phyloP scores from a whole-genome alignment of 2,797 vertebrate species.

The Pseudomugil gertrudae region DNA sequence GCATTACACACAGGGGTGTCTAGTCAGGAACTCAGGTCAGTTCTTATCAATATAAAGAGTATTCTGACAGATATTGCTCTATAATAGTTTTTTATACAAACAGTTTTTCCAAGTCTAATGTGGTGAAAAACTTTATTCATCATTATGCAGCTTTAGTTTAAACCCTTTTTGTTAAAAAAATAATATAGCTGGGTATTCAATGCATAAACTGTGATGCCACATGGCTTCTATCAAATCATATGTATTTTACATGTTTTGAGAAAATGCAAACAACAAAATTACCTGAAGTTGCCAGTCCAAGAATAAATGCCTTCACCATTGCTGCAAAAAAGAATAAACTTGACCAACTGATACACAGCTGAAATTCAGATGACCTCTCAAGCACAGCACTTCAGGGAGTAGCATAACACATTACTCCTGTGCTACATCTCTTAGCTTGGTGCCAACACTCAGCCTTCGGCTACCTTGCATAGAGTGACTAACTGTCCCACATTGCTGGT shows the following conservation, averaged over 20 bases:
- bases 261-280: not conserved
- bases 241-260: not conserved
- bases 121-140: not conserved
- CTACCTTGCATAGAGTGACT: constrained; percentile 53
- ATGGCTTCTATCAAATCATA: not conserved
- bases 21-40: not conserved
- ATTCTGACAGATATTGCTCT: not conserved
- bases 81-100: not conserved
- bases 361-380: constrained; percentile 61
- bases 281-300: not conserved
- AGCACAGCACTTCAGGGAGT: constrained; percentile 62
- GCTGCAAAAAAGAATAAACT: not conserved
- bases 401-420: constrained; percentile 48
- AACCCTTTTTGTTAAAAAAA: not conserved
- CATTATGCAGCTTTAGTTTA: not conserved
- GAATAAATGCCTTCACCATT: not conserved
- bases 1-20: not conserved
- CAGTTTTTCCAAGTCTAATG: not conserved
- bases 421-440: constrained; percentile 58
- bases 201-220: not conserved
- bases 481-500: constrained; percentile 41
- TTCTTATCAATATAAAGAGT: not conserved
- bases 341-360: constrained; percentile 1
- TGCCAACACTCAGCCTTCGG: constrained; percentile 36
- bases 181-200: not conserved